Evolutionary conservation across 2,113 vertebrate species (phyloP).

Genomic region (Ancistrus triradiatus): DNA sequence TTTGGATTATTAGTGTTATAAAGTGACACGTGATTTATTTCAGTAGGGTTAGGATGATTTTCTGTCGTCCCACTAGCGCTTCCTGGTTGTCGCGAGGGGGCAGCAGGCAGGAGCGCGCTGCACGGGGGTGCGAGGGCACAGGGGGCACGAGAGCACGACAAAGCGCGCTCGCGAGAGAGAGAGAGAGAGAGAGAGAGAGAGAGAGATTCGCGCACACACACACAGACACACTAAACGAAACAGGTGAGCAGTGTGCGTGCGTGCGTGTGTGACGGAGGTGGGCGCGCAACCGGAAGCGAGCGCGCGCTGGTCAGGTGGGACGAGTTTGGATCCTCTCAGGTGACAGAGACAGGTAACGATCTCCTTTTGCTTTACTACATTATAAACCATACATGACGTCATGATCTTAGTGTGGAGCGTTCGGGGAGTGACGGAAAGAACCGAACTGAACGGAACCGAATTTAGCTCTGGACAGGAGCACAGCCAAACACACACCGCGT

Average conservation of each 20-base stretch:
- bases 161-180: neutral
- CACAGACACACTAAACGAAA: neutral
- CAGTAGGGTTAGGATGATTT: no score
- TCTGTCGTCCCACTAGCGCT: no score
- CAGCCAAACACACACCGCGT: no score
- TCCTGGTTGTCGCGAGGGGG: constrained; percentile 9
- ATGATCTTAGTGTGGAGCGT: neutral
- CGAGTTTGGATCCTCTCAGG: constrained; percentile 8
- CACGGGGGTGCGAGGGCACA: no score
- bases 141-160: neutral
- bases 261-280: neutral
- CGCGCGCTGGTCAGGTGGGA: constrained; percentile 25
- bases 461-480: no score
- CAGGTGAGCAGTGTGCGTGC: neutral
- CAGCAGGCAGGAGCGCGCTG: no score
- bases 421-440: no score
- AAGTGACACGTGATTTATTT: no score
- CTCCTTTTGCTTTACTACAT: neutral
- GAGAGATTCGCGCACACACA: neutral
- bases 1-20: no score
- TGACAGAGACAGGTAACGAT: neutral
- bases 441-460: no score
- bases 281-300: constrained; percentile 18
- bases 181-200: neutral
- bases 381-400: neutral